Percentiles rank a stretch among this genome's conserved stretches.
phyloP scores from a whole-genome alignment of 2,113 vertebrate genomes.

The Pygoscelis adeliae region DNA sequence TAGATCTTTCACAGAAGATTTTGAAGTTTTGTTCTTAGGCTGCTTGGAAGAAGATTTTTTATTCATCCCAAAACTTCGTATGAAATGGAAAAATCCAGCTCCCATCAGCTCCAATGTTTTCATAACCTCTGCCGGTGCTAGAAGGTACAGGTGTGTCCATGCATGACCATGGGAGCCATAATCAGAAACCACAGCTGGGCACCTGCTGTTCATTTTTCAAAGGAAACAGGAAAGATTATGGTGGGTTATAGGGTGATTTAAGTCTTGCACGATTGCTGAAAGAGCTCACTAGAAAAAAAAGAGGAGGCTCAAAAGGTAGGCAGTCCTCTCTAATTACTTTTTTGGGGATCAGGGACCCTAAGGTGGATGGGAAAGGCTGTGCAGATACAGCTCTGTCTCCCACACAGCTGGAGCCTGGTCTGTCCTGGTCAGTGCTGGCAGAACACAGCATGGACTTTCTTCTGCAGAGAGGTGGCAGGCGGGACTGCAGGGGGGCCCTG shows the following conservation, averaged over 20 bases:
- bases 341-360: neutral
- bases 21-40: neutral
- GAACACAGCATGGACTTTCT: neutral
- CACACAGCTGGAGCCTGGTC: too few relatives aligned
- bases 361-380: neutral
- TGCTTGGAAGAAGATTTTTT: neutral
- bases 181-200: neutral
- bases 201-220: neutral
- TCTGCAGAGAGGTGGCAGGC: accelerated
- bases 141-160: accelerated
- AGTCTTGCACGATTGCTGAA: neutral
- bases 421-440: neutral
- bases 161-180: accelerated
- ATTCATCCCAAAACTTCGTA: neutral
- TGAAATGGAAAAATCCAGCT: neutral
- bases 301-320: neutral
- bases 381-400: neutral
- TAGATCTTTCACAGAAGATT: neutral
- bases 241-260: neutral
- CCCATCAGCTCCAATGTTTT: neutral
- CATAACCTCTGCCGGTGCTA: neutral
- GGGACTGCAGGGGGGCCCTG: accelerated
- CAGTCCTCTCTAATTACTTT: neutral
- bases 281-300: neutral
- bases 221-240: neutral